Base-by-base conservation (phyloP, 2,888 invertebrate genomes). In the Galeruca laticollis region DNA sequence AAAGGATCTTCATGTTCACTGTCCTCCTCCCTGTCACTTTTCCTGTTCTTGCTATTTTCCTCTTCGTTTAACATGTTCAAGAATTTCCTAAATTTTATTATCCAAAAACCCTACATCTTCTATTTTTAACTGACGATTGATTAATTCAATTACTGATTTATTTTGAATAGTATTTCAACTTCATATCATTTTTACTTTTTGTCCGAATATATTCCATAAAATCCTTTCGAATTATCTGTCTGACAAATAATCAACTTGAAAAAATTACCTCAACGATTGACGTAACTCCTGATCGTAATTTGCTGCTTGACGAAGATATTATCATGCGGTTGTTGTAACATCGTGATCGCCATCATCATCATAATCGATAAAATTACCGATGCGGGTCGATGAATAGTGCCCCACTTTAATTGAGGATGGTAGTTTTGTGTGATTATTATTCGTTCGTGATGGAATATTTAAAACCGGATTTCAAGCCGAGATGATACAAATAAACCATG, bases 351-450 rank as follows among this genome's bases (percentile, higher is more conserved):
- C 47, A 56, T 56, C 56, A 57, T 65, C 65, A 43, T 43, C 43
- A 43, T 13, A 11, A 31, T 49, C n/a, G n/a, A 54, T 56, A 56
- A 66, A 65, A 66, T 51, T 40, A 37, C 65, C 56, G 65, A 57
- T 64, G 66, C 61, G 43, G 56, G 62, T 59, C 47, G 56, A 18
- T 33, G 54, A 47, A 63, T 65, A 65, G 59, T 71, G 73, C 70
- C 70, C 73, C 73, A 72, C 73, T 70, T 72, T 68, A 63, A 73
- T 70, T 43, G 69, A 47, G 70, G 73, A 73, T 70, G 66, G 51
- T 60, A 73, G 71, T 73, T 66, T 73, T 72, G 73, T 66, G 70
- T 49, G 35, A 63, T 40, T 13, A 43, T 13, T 62, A 40, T 63
- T 54, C 54, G 59, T 47, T 49, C 59, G 13, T 35, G 59, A 49